These are phyloP conservation scores for Aspidiotus destructor DNA, from an alignment of 2,888 invertebrate genomes.

Conservation along the genomic window DNA sequence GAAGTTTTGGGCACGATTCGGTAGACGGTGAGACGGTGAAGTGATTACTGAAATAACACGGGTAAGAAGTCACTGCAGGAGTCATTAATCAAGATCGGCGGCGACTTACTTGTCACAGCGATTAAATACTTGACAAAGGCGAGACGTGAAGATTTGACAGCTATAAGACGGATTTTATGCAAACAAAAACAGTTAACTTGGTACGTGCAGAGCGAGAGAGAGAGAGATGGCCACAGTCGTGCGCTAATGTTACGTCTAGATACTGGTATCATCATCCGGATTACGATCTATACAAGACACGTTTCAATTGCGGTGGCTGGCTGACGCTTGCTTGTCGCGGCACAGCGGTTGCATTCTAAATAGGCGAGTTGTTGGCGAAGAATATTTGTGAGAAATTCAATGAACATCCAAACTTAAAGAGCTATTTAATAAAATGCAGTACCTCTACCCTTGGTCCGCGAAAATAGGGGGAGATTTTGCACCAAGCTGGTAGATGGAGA, in stretches of 20 bases:
- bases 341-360: too few relatives aligned
- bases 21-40: too few relatives aligned
- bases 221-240: neutral
- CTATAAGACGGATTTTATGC: neutral
- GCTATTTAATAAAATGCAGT: too few relatives aligned
- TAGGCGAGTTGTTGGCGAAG: too few relatives aligned
- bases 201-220: neutral
- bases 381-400: too few relatives aligned
- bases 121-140: neutral
- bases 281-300: slow-evolving; percentile 2
- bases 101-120: neutral
- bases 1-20: too few relatives aligned
- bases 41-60: too few relatives aligned
- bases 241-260: neutral
- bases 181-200: slow-evolving; percentile 3
- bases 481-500: too few relatives aligned
- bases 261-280: neutral
- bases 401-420: too few relatives aligned
- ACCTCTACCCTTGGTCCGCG: too few relatives aligned
- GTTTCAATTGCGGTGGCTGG: neutral
- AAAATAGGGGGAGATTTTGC: too few relatives aligned
- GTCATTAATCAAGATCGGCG: slow-evolving; percentile 2
- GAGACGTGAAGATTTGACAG: slow-evolving; percentile 2
- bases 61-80: neutral
- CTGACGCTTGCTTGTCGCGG: neutral